Base-by-base conservation (phyloP, 2,797 vertebrate genomes). In the Notamacropus eugenii region DNA sequence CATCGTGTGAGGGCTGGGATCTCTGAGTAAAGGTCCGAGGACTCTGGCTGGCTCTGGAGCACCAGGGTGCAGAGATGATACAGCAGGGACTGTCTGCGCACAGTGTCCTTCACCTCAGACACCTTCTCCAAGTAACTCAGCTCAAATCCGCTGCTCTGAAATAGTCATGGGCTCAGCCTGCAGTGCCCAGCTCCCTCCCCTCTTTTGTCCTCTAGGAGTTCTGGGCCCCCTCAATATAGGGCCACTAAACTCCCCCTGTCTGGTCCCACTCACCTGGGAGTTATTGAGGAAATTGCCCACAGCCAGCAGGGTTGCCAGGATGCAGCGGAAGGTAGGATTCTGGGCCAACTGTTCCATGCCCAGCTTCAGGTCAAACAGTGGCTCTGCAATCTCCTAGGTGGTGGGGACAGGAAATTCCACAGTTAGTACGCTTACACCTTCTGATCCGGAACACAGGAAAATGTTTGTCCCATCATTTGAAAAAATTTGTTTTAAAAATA, bases 211-310 rank as follows among this genome's bases (percentile, higher is more conserved):
- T 59, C 11, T 27, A 0, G 22, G 14, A 40, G 29, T 31, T 2
- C 31, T 74, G 22, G 40, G 27, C 29, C 40, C 91, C 54, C 14
- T 31, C 12, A 46, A n/a, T 16, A 1, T 10, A 16, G 46, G 29
- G 40, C n/a, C 13, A 14, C 55, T 27, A 29, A 28, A 28, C 28
- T 50, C 10, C 52, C 57, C 55, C 19, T 0, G 12, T 46, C 62
- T 74, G 29, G 62, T 54, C 5, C 58, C 67, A 96, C 98, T 99
- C 97, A 99, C 99, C 92, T 98, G 99, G 93, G 99, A 99, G 97
- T 99, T 98, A 55, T 99, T 99, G 97, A 99, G 99, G 98, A 99
- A 99, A 99, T 99, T 99, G 93, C 99, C 99, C 94, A 99, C 99
- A 96, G 99, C 99, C 95, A 99, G 98, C 87, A 99, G 99, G 0